Conservation (phyloP, 2,888 invertebrate species). For the Sacculina carcini region DNA sequence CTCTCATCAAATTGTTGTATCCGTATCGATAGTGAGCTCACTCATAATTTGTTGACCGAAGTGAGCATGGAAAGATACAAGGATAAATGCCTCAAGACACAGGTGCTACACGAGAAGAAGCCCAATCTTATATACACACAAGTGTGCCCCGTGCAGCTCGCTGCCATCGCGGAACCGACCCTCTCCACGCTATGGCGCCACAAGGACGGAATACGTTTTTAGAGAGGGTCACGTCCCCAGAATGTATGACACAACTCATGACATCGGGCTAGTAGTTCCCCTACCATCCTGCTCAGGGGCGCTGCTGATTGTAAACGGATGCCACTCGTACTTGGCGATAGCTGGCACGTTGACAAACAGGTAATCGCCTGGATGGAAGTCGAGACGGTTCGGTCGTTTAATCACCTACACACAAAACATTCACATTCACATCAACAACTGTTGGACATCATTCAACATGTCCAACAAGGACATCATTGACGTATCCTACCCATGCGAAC, state of each 20-base stretch:
- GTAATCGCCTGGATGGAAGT: conserved; percentile 78
- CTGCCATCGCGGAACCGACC: too few species aligned
- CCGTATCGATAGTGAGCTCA: background rate
- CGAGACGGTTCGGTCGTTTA: conserved; percentile 54
- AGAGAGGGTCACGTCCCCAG: too few species aligned
- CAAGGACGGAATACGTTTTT: too few species aligned
- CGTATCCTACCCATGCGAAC: too few species aligned
- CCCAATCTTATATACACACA: too few species aligned
- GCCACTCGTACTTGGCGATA: conserved; percentile 83
- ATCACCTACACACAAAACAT: conserved; percentile 52
- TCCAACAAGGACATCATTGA: too few species aligned
- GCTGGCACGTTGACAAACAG: conserved; percentile 74
- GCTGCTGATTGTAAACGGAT: conserved; percentile 86
- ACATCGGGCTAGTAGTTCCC: background rate
- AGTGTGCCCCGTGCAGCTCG: too few species aligned
- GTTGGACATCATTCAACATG: background rate
- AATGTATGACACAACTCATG: too few species aligned
- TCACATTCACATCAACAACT: background rate
- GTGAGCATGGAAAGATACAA: background rate
- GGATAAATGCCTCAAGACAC: too few species aligned
- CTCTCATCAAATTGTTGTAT: too few species aligned
- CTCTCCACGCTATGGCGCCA: too few species aligned
- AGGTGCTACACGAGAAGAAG: too few species aligned
- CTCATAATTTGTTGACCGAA: background rate
- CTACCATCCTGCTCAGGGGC: conserved; percentile 49